A percentile compares a stretch with the other conserved stretches of the same genome.
These are phyloP conservation scores for Cyclura pinguis DNA, from an alignment of 2,797 vertebrate species.

Conservation along the genomic window DNA sequence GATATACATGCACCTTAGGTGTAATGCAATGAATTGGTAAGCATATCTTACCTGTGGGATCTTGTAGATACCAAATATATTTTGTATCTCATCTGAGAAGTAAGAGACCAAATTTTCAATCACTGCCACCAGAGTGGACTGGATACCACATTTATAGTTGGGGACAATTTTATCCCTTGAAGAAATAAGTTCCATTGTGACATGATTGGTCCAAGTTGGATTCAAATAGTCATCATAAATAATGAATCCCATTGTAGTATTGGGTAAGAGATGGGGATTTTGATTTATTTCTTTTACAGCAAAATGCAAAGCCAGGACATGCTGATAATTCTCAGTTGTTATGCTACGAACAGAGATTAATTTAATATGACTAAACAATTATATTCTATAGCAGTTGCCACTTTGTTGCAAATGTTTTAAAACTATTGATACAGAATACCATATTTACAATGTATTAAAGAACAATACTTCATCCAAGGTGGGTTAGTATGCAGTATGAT, in stretches of 20 bases:
- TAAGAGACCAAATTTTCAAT: neutral
- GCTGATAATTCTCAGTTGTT: neutral
- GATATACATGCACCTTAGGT: no score
- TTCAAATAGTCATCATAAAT: neutral
- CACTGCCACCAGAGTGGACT: neutral
- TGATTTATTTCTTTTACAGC: neutral
- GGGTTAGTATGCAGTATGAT: no score
- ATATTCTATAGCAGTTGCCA: neutral
- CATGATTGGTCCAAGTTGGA: neutral
- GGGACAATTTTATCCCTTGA: neutral
- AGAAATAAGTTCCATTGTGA: neutral
- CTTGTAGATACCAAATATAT: neutral
- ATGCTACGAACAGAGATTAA: neutral
- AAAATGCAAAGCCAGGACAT: neutral
- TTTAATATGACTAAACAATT: neutral
- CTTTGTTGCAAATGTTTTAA: neutral
- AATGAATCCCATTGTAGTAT: slow-evolving; percentile 2
- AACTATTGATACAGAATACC: neutral
- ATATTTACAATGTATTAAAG: no score
- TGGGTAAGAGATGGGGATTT: neutral
- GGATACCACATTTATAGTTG: neutral
- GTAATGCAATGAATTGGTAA: neutral
- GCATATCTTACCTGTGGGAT: neutral
- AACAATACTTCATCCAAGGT: no score
- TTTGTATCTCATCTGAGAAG: neutral